Evolutionary conservation across 2,797 vertebrate species (phyloP), one percentile per base, ranked within the genome.

Genomic region (Channa striata): DNA sequence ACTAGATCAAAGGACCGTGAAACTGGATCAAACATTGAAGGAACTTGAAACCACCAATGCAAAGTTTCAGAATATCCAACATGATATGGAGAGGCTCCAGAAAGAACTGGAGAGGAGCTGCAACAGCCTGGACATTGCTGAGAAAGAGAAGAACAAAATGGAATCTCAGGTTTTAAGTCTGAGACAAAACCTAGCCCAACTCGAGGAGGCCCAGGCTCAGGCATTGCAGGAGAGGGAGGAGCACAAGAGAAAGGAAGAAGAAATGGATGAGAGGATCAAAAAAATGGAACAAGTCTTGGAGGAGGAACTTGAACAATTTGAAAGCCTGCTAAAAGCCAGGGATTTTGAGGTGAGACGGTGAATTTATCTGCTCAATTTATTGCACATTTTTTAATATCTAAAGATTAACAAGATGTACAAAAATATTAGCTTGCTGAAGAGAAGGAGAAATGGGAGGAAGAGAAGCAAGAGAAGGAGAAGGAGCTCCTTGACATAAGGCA

Each of bases 241-340:
- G 48, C 85, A 93, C 53, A 81, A 87, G 78, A 89, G 76, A 14
- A 94, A 87, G 37, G 79, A 93, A 42, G 65, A 80, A 1, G 90
- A 92, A 46, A 90, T 94, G 73, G 93, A 87, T 1, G 77, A 91
- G 49, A 91, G 84, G 74, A 84, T 93, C 0, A 91, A 85, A 85
- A 93, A 86, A 59, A 89, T 95, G 81, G 94, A 91, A 72, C 90
- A 93, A 56, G 72, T 80, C 42, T 69, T 92, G 3, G 92, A 93
- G 42, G 79, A 86, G 53, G 95, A 96, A 71, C 93, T 94, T 53
- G 87, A 94, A 59, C 91, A 84, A 59, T 95, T 95, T 86, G 90
- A 95, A 74, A 87, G 85, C 56, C 87, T 90, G 46, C 84, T 97
- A 13, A 91, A 94, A 81, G 83, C 78, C 23, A 96, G 92, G 60